phyloP scores from a whole-genome alignment of 2,797 vertebrate species.

The Onychomys arenicola region DNA sequence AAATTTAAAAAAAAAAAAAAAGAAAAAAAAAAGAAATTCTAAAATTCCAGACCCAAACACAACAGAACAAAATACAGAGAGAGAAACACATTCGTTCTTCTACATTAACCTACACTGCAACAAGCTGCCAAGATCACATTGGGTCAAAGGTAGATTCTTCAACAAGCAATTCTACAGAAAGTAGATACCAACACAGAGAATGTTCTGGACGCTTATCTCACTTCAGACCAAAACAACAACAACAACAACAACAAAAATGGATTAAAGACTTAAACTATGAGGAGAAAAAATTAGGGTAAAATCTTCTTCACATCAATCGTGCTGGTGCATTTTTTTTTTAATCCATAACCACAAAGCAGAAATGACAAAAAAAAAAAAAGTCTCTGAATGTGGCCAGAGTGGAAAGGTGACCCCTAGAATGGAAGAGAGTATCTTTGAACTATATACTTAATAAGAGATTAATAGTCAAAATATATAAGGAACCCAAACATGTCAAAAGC shows the following conservation, averaged over 20 bases:
- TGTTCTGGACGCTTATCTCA: background rate
- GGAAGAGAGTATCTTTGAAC: too few relatives aligned
- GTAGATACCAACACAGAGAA: background rate
- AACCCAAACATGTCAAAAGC: background rate
- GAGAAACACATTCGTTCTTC: background rate
- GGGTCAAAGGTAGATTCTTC: background rate
- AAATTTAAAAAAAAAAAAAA: too few relatives aligned
- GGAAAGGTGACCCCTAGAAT: too few relatives aligned
- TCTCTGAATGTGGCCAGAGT: background rate
- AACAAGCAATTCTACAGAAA: background rate
- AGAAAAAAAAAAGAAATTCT: background rate
- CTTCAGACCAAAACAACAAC: background rate
- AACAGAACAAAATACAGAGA: background rate
- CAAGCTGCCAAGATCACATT: background rate
- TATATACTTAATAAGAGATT: background rate
- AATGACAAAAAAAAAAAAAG: background rate
- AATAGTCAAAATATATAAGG: background rate
- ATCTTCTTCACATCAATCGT: background rate
- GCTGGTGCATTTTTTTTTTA: background rate
- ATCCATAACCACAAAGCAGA: background rate
- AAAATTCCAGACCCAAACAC: background rate
- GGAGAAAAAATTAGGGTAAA: background rate
- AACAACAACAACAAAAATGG: background rate
- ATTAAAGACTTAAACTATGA: background rate
- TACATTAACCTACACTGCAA: background rate